Evolutionary conservation across 2,888 invertebrate genomes (phyloP), one percentile per base, ranked within the genome.

Genomic region (Mythimna albipuncta): DNA sequence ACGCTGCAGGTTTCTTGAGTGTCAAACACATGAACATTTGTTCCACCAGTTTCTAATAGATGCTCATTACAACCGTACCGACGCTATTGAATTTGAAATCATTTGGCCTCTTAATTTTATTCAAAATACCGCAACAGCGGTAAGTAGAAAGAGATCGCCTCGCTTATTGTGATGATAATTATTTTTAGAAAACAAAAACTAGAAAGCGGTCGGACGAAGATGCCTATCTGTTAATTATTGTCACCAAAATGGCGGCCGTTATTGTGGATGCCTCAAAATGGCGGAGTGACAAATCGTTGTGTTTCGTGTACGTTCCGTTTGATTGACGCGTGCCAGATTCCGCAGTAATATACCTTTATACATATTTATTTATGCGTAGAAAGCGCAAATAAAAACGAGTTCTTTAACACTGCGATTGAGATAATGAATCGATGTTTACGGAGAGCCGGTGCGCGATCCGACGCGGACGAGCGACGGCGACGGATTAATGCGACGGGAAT

Each of bases 281-380:
- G 94, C 91, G 91, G 92, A 94, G 93, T 95, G 95, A 96, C 95
- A 95, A 95, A 96, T 95, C 93, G 93, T 89, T 92, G 91, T 89
- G 92, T 93, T 93, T 93, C 94, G 88, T 93, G 90, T 91, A 91
- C 91, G 92, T 94, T 93, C 91, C 92, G 92, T 94, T 94, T 96
- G 95, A 96, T 96, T 96, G 96, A 96, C 96, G 95, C 95, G 95
- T 94, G 95, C 95, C 93, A 95, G 94, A 95, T 95, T 93, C 94
- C 91, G 87, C 89, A 84, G 89, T 89, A 93, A 93, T 93, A 93
- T 91, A 93, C 92, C 92, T 95, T 93, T 92, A 93, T 92, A 92
- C 93, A 92, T 94, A 95, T 95, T 94, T 95, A 95, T 94, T 93
- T 95, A 94, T 90, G 93, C 92, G 91, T 95, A 95, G 96, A 96